Evolutionary conservation across 2,113 vertebrate species (phyloP).

Genomic region (Labeo rohita): DNA sequence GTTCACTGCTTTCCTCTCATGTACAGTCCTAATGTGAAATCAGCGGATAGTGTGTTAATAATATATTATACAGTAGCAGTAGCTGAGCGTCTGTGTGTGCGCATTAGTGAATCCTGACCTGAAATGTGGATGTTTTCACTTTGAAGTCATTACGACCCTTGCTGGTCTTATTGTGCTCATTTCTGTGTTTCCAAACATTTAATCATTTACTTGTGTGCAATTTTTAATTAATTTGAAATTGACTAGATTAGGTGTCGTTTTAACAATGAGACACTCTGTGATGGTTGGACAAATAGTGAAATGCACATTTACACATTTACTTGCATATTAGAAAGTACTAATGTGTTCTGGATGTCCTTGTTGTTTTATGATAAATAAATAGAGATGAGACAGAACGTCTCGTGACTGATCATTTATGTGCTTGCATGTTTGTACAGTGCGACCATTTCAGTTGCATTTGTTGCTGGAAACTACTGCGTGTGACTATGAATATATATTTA

Average conservation of each 20-base stretch:
- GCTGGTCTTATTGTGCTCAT: background rate
- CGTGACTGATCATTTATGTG: background rate
- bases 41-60: background rate
- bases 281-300: background rate
- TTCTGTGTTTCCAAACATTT: background rate
- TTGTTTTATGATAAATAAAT: background rate
- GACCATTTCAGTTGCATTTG: too few relatives aligned
- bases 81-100: background rate
- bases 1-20: conserved; percentile 55
- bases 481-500: too few relatives aligned
- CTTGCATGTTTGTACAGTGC: background rate
- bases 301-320: background rate
- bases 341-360: background rate
- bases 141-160: background rate
- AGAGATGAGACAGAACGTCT: background rate
- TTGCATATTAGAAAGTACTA: background rate
- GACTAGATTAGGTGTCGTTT: background rate
- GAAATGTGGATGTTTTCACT: background rate
- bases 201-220: background rate
- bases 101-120: background rate
- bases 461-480: too few relatives aligned
- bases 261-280: background rate
- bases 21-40: conserved; percentile 24
- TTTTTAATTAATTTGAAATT: background rate
- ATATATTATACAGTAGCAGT: background rate